Percentiles rank a stretch among this genome's conserved stretches.
These are phyloP conservation scores for Ctenomys sociabilis DNA, from an alignment of 2,113 vertebrate species.

Conservation along the genomic window DNA sequence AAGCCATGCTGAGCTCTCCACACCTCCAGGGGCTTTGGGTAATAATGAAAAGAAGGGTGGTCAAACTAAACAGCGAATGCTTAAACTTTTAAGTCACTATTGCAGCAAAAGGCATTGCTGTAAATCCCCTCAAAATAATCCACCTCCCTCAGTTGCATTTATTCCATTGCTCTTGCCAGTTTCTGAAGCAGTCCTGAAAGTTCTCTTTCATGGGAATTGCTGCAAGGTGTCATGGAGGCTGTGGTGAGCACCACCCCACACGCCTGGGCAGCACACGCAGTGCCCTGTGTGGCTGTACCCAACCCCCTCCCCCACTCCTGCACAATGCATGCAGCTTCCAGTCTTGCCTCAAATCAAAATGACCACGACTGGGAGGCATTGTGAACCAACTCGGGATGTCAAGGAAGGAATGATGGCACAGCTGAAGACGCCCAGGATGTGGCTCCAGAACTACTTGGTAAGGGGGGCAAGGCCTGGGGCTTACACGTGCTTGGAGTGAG, in stretches of 20 bases:
- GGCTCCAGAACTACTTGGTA: background rate
- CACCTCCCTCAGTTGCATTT: background rate
- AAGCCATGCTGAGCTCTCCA: background rate
- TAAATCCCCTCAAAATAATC: background rate
- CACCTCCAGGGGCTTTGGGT: background rate
- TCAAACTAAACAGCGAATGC: background rate
- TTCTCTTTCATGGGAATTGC: background rate
- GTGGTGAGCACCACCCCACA: background rate
- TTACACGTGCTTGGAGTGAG: background rate
- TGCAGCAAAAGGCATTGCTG: background rate
- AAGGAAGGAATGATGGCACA: background rate
- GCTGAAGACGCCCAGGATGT: background rate
- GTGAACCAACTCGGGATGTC: background rate
- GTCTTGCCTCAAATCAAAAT: background rate
- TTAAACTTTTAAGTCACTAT: background rate
- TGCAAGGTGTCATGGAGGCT: background rate
- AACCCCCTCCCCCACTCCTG: background rate
- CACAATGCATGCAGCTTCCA: background rate
- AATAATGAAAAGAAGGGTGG: background rate
- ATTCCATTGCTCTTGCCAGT: background rate
- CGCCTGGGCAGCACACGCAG: background rate
- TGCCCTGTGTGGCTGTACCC: accelerated
- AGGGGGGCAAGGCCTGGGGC: background rate
- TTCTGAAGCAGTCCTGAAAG: background rate
- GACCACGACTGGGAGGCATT: background rate